Evolutionary conservation across 2,888 invertebrate species (phyloP).

Genomic region (Cataglyphis altisquamis): DNA sequence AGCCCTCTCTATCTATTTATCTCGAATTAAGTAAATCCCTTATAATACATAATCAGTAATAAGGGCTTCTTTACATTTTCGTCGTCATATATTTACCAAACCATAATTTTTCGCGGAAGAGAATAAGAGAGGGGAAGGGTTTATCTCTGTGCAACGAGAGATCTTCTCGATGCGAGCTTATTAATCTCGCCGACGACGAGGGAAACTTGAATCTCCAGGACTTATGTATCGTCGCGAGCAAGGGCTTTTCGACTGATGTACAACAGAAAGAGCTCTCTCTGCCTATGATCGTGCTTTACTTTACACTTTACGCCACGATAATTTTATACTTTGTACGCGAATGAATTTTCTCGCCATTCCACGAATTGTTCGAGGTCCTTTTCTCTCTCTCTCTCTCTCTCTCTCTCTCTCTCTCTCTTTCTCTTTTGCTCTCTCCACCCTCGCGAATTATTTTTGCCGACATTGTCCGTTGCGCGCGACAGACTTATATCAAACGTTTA

Average conservation of each 20-base stretch:
- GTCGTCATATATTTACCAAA: neutral
- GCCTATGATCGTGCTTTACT: neutral
- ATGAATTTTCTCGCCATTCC: slow-evolving; percentile 52
- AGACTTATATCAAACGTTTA: slow-evolving; percentile 74
- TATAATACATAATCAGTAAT: neutral
- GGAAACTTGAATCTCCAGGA: neutral
- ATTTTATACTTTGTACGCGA: slow-evolving; percentile 59
- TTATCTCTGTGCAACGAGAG: neutral
- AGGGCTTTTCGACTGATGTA: neutral
- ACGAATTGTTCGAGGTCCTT: slow-evolving; percentile 56
- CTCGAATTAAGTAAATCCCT: neutral
- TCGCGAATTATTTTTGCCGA: slow-evolving; percentile 66
- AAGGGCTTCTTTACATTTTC: neutral
- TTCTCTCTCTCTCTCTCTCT: slow-evolving; percentile 20
- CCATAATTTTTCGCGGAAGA: neutral
- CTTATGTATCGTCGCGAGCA: slow-evolving; percentile 18
- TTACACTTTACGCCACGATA: slow-evolving; percentile 26
- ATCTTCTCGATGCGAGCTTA: neutral
- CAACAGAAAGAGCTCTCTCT: neutral
- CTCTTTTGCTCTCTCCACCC: too few species aligned
- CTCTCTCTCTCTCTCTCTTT: neutral
- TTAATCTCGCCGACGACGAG: neutral
- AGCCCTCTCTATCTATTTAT: neutral
- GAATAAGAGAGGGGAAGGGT: neutral
- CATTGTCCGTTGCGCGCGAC: slow-evolving; percentile 23